Conservation (phyloP, 2,113 vertebrate species). For the Crotalus horridus region DNA sequence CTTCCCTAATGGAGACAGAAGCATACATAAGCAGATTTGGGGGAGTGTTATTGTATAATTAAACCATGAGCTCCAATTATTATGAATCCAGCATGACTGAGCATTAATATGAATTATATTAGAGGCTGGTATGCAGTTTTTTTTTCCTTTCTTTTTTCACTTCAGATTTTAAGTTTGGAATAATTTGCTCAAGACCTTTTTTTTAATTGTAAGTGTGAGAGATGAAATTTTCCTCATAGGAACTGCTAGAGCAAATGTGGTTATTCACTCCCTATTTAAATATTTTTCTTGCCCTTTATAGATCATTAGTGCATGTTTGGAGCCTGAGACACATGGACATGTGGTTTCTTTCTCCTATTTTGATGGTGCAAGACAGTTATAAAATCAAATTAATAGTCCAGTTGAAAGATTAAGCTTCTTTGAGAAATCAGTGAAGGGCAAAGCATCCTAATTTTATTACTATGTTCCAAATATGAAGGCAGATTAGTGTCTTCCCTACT, state of each 20-base stretch:
- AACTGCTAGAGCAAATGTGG: slow-evolving; percentile 49
- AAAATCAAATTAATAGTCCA: slow-evolving; percentile 53
- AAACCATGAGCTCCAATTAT: slow-evolving; percentile 38
- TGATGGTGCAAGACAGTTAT: slow-evolving; percentile 56
- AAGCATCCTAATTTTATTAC: neutral
- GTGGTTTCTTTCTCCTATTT: slow-evolving; percentile 43
- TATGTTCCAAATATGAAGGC: slow-evolving; percentile 19
- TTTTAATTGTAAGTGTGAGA: slow-evolving; percentile 54
- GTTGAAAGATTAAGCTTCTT: slow-evolving; percentile 57
- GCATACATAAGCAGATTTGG: slow-evolving; percentile 53
- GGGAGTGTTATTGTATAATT: slow-evolving; percentile 43
- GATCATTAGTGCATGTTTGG: slow-evolving; percentile 62
- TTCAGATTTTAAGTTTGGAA: slow-evolving; percentile 47
- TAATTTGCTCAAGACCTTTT: slow-evolving; percentile 43
- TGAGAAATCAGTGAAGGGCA: neutral
- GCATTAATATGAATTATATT: slow-evolving; percentile 35
- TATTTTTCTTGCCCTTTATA: slow-evolving; percentile 50
- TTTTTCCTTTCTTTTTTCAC: neutral
- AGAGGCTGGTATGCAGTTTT: neutral
- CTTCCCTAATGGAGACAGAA: slow-evolving; percentile 42
- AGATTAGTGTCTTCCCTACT: neutral
- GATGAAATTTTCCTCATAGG: slow-evolving; percentile 41
- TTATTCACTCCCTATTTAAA: slow-evolving; percentile 45
- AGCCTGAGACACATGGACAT: slow-evolving; percentile 24
- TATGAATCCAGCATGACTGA: slow-evolving; percentile 30